Percentiles rank a stretch among this genome's conserved stretches.
Evolutionary conservation across 2,113 vertebrate species (phyloP).

Genomic region (Platycercus adscitus): DNA sequence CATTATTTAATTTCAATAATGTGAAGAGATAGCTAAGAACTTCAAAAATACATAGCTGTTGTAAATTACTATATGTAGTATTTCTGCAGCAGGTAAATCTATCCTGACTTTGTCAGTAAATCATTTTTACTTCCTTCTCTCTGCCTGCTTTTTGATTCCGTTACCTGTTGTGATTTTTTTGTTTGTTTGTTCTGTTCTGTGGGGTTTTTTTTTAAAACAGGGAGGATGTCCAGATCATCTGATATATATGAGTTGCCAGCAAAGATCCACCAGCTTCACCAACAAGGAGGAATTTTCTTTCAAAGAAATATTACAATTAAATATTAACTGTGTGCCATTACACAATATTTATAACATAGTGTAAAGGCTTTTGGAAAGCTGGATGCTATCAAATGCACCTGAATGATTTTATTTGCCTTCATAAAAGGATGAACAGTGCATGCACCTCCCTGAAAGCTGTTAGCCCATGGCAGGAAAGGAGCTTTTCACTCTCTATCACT

Average conservation of each 20-base stretch:
- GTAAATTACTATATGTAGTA: not conserved
- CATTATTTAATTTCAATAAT: not conserved
- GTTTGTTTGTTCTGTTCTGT: not conserved
- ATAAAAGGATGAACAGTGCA: not conserved
- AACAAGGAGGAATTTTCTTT: not conserved
- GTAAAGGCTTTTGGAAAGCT: not conserved
- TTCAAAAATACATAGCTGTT: not conserved
- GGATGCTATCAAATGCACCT: slow-evolving; percentile 4
- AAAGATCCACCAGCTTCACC: not conserved
- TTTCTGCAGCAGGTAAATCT: not conserved
- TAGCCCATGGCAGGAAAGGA: slow-evolving; percentile 14
- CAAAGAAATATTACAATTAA: not conserved
- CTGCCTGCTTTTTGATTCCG: not conserved
- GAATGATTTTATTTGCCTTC: slow-evolving; percentile 37
- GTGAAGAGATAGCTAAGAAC: not conserved
- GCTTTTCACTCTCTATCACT: slow-evolving; percentile 10
- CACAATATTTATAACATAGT: not conserved
- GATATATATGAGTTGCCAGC: not conserved
- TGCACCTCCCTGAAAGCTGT: not conserved
- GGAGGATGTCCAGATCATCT: not conserved
- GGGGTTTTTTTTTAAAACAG: not conserved
- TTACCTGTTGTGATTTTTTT: not conserved
- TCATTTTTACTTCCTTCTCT: not conserved
- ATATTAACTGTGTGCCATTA: not conserved
- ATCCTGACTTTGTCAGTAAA: not conserved